A percentile compares a stretch with the other conserved stretches of the same genome.
Evolutionary conservation across 1,140 invertebrate species (phyloP).

Genomic region (Lysiphlebus fabarum): DNA sequence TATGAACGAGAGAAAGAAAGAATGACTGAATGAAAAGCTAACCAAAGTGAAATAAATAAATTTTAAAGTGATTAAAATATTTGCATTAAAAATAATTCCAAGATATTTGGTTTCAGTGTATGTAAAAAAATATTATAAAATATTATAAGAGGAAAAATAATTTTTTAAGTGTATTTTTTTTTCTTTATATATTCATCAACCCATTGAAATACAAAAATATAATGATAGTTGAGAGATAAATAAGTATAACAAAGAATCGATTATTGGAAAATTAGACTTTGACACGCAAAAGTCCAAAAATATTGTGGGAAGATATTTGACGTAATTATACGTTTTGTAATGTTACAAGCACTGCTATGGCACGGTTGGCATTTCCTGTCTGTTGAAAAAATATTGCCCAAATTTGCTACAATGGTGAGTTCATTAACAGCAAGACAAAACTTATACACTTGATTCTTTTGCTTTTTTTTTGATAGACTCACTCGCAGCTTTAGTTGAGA

Average conservation of each 20-base stretch:
- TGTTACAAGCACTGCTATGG: slow-evolving; percentile 29
- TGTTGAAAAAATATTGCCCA: slow-evolving; percentile 32
- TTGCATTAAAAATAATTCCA: too few species aligned
- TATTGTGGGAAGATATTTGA: slow-evolving; percentile 38
- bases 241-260: slow-evolving; percentile 21
- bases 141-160: too few species aligned
- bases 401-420: not conserved
- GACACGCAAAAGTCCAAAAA: slow-evolving; percentile 37
- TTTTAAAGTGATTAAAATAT: too few species aligned
- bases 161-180: too few species aligned
- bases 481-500: slow-evolving; percentile 16
- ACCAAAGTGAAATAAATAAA: too few species aligned
- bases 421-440: slow-evolving; percentile 14
- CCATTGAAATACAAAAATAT: slow-evolving; percentile 3
- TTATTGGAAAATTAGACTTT: slow-evolving; percentile 32
- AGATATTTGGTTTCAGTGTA: too few species aligned
- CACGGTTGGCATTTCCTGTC: slow-evolving; percentile 34
- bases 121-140: too few species aligned
- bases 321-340: slow-evolving; percentile 32
- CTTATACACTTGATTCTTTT: slow-evolving; percentile 12
- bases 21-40: too few species aligned
- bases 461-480: not conserved
- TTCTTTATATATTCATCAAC: too few species aligned
- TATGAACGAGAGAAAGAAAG: too few species aligned
- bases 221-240: slow-evolving; percentile 8